These are phyloP conservation scores for Dascyllus trimaculatus DNA, from an alignment of 2,113 vertebrate species.

Conservation along the genomic window DNA sequence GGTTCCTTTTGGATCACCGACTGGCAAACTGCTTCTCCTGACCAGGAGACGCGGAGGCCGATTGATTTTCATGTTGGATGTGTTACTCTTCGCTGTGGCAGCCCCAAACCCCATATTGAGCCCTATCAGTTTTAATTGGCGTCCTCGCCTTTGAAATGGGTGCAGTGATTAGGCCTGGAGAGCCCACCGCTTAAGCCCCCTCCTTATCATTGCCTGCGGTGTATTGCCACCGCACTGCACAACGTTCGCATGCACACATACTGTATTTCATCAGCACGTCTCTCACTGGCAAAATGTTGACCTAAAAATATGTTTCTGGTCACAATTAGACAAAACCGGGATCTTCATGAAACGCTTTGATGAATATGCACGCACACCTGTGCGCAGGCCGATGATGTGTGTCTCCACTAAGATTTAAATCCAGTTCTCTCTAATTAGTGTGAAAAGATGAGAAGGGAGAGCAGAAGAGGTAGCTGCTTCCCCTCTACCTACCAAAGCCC, in stretches of 20 bases:
- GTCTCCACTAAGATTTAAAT: conserved; percentile 61
- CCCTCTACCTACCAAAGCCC: conserved; percentile 61
- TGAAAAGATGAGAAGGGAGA: conserved; percentile 75
- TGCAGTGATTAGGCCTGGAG: conserved; percentile 77
- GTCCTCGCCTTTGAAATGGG: conserved; percentile 80
- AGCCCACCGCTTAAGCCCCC: conserved; percentile 73
- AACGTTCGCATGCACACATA: conserved; percentile 24
- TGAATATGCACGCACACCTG: conserved; percentile 37
- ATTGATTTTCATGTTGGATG: conserved; percentile 77
- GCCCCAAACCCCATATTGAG: conserved; percentile 80
- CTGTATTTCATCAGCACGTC: conserved; percentile 16
- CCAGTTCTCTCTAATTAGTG: conserved; percentile 74
- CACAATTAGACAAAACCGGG: conserved; percentile 35
- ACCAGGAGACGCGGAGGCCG: conserved; percentile 43
- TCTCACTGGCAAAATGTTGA: conserved; percentile 38
- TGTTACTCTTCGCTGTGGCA: conserved; percentile 67
- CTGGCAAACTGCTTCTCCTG: conserved; percentile 52
- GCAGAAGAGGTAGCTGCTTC: conserved; percentile 68
- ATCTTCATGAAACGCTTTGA: conserved; percentile 45
- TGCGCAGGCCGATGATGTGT: conserved; percentile 42
- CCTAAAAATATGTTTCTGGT: conserved; percentile 47
- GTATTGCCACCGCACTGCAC: conserved; percentile 51
- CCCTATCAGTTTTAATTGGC: conserved; percentile 84
- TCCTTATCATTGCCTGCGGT: conserved; percentile 75
- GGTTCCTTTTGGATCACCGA: conserved; percentile 50